Percentiles rank a stretch among this genome's conserved stretches.
Conservation (phyloP, 2,888 invertebrate genomes). For the Anarsia innoxiella region DNA sequence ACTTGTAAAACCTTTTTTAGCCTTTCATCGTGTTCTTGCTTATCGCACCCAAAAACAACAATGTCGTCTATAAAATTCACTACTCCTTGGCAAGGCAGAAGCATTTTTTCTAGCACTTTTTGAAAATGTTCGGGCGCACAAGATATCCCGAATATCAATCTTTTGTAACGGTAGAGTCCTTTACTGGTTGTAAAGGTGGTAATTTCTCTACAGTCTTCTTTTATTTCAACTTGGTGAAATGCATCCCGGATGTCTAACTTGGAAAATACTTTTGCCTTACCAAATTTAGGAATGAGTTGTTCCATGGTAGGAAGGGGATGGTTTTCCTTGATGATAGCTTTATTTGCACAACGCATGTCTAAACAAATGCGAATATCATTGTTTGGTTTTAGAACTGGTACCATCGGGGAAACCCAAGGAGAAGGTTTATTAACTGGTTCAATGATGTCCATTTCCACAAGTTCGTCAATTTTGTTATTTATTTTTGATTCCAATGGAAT, state of each 20-base stretch:
- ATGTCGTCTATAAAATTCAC: no score
- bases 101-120: constrained; percentile 26
- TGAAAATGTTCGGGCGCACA: constrained; percentile 31
- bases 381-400: constrained; percentile 11
- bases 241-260: constrained; percentile 20
- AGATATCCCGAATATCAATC: constrained; percentile 33
- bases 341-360: constrained; percentile 16
- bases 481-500: constrained; percentile 17
- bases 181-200: constrained; percentile 21
- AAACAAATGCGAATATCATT: constrained; percentile 12
- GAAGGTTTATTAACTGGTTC: constrained; percentile 15
- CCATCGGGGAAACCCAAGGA: constrained; percentile 10
- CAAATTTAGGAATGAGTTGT: constrained; percentile 22
- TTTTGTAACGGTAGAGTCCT: constrained; percentile 28
- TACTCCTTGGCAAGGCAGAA: constrained; percentile 21
- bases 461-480: constrained; percentile 16
- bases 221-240: constrained; percentile 19
- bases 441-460: constrained; percentile 15
- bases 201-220: constrained; percentile 14
- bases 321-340: constrained; percentile 13
- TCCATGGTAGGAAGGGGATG: constrained; percentile 21
- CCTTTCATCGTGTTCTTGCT: constrained; percentile 18
- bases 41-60: constrained; percentile 17
- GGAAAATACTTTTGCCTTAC: constrained; percentile 17
- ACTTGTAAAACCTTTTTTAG: constrained; percentile 16